phyloP scores from a whole-genome alignment of 1,140 invertebrate species.

The Choristoneura fumiferana region DNA sequence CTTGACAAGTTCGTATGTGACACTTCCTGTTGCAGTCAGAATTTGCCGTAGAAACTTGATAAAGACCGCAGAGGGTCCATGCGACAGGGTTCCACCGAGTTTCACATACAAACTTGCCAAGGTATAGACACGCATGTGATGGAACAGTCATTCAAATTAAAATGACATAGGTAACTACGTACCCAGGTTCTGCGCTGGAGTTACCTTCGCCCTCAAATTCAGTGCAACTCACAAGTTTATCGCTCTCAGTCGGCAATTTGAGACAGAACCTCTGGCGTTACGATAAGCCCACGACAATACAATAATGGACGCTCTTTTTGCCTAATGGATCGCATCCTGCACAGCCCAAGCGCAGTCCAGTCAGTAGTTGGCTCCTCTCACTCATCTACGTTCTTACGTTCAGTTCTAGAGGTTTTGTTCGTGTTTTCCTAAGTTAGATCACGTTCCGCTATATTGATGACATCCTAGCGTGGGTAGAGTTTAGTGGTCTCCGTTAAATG shows the following conservation, averaged over 20 bases:
- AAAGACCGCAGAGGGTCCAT: too few relatives aligned
- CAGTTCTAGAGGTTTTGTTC: slow-evolving; percentile 38
- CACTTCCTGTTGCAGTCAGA: too few relatives aligned
- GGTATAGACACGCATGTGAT: not conserved
- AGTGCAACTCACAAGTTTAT: slow-evolving; percentile 42
- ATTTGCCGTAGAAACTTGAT: too few relatives aligned
- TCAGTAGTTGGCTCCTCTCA: slow-evolving; percentile 59
- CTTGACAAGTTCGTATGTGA: too few relatives aligned
- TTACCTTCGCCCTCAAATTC: slow-evolving; percentile 28
- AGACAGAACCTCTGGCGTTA: slow-evolving; percentile 55
- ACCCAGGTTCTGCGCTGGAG: not conserved
- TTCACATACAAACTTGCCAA: too few relatives aligned
- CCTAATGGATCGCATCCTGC: slow-evolving; percentile 72
- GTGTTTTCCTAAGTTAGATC: slow-evolving; percentile 47
- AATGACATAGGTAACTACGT: too few relatives aligned
- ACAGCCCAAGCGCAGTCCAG: slow-evolving; percentile 57
- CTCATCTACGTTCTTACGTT: slow-evolving; percentile 40
- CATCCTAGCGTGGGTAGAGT: slow-evolving; percentile 56
- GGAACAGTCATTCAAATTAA: not conserved
- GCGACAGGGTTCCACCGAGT: too few relatives aligned
- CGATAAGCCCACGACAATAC: slow-evolving; percentile 74
- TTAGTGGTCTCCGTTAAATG: slow-evolving; percentile 4
- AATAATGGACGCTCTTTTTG: slow-evolving; percentile 69
- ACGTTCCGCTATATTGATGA: slow-evolving; percentile 48
- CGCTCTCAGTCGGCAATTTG: slow-evolving; percentile 44